Evolutionary conservation across 1,140 invertebrate species (phyloP).

Genomic region (Mactra quadrangularis): DNA sequence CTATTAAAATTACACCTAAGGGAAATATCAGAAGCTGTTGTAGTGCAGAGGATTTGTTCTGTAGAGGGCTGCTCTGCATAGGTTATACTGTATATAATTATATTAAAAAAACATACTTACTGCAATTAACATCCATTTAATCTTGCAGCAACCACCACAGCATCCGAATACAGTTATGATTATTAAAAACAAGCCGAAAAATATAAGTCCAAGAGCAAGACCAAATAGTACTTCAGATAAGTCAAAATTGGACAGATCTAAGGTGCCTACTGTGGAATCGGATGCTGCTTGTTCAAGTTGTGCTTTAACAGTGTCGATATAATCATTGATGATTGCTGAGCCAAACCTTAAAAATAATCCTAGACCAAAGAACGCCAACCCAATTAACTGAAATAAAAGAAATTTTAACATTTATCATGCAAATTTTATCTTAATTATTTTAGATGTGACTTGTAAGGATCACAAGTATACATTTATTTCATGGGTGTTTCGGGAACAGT

Average conservation of each 20-base stretch:
- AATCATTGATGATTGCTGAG: slow-evolving; percentile 36
- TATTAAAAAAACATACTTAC: slow-evolving; percentile 51
- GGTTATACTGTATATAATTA: no score
- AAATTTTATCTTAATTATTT: neutral
- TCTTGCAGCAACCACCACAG: slow-evolving; percentile 63
- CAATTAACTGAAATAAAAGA: slow-evolving; percentile 49
- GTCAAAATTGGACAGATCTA: slow-evolving; percentile 47
- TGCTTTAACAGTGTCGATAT: slow-evolving; percentile 36
- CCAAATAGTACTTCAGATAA: slow-evolving; percentile 58
- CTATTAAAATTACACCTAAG: no score
- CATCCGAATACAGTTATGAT: slow-evolving; percentile 61
- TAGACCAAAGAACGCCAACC: slow-evolving; percentile 42
- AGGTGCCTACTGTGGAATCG: slow-evolving; percentile 8
- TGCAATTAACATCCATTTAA: slow-evolving; percentile 53
- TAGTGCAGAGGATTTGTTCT: no score
- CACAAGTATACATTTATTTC: neutral
- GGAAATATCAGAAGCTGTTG: no score
- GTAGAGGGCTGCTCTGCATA: no score
- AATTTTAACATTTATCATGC: neutral
- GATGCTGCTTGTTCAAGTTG: slow-evolving; percentile 18
- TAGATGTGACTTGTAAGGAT: no score
- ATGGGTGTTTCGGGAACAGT: neutral
- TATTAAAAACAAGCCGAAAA: slow-evolving; percentile 61
- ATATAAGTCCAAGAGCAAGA: slow-evolving; percentile 59
- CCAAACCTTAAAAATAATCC: slow-evolving; percentile 59